Percentiles rank a stretch among this genome's conserved stretches.
Evolutionary conservation across 2,113 vertebrate genomes (phyloP).

Genomic region (Alexandromys fortis): DNA sequence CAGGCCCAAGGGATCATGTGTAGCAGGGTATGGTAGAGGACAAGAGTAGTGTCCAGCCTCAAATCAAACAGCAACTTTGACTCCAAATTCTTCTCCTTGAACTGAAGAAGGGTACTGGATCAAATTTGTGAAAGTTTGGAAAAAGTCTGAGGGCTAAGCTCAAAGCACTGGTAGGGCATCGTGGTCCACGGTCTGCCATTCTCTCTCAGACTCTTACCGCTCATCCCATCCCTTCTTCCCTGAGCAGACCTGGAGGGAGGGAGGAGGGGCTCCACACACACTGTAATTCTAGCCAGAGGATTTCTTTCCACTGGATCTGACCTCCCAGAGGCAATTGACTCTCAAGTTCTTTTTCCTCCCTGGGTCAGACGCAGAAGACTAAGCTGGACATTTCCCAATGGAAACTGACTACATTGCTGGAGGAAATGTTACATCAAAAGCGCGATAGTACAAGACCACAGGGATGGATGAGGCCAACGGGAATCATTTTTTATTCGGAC

Average conservation of each 20-base stretch:
- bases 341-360: constrained; percentile 60
- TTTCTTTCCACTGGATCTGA: constrained; percentile 19
- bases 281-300: constrained; percentile 38
- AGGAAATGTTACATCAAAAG: constrained; percentile 72
- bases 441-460: constrained; percentile 55
- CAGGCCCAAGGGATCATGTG: neutral
- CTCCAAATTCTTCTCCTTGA: constrained; percentile 14
- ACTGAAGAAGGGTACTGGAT: neutral
- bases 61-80: neutral
- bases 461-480: constrained; percentile 51
- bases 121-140: constrained; percentile 35
- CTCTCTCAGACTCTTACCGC: neutral
- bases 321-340: constrained; percentile 49
- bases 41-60: neutral
- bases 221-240: neutral
- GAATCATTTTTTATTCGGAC: constrained; percentile 68
- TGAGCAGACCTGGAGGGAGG: neutral
- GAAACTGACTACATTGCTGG: constrained; percentile 56
- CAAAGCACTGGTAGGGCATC: neutral
- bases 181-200: neutral
- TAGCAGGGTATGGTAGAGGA: neutral
- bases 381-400: constrained; percentile 70
- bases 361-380: constrained; percentile 65
- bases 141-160: neutral
- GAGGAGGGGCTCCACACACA: neutral